phyloP scores from a whole-genome alignment of 2,113 vertebrate genomes.

The Columba livia region DNA sequence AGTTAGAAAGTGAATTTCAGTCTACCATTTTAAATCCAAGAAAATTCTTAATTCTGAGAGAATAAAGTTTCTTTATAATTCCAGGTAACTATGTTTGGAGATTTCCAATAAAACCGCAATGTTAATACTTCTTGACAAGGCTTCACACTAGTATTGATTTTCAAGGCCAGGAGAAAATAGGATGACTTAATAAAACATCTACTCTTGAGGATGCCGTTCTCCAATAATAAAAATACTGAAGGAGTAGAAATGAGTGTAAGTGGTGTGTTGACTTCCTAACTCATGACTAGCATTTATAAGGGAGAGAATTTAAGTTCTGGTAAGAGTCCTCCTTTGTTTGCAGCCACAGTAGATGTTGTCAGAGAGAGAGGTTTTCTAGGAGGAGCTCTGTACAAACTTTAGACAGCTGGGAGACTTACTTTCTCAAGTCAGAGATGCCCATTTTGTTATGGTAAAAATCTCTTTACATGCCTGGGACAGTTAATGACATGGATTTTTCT shows the following conservation, averaged over 20 bases:
- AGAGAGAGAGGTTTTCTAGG: not conserved
- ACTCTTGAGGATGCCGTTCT: not conserved
- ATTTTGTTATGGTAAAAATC: not conserved
- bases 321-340: not conserved
- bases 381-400: not conserved
- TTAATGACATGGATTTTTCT: not conserved
- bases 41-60: not conserved
- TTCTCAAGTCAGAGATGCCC: not conserved
- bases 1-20: not conserved
- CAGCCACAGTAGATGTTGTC: not conserved
- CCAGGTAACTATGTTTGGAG: not conserved
- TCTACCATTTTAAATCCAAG: not conserved
- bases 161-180: not conserved
- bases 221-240: not conserved
- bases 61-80: not conserved
- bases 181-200: not conserved
- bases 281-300: not conserved
- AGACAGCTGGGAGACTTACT: not conserved
- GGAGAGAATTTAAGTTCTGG: not conserved
- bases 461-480: not conserved
- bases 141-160: not conserved
- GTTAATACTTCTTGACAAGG: not conserved
- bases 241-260: not conserved
- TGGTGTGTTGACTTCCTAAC: not conserved
- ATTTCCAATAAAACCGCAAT: not conserved